Percentiles rank a stretch among this genome's conserved stretches.
phyloP scores from a whole-genome alignment of 2,888 invertebrate genomes.

The Arctia plantaginis region DNA sequence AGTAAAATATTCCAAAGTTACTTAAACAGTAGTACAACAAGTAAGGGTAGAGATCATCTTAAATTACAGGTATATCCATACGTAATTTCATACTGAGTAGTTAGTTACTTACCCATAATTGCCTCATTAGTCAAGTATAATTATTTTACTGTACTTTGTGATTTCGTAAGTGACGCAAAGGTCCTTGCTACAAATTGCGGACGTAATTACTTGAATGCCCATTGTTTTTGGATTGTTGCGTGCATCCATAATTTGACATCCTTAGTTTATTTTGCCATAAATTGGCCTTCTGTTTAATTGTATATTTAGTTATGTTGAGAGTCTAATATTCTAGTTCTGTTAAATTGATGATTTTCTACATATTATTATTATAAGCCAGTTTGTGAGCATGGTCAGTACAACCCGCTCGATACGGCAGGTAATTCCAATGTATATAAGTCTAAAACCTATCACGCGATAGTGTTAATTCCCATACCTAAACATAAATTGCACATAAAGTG shows the following conservation, averaged over 20 bases:
- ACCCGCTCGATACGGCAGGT: too few species aligned
- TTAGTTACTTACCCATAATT: slow-evolving; percentile 16
- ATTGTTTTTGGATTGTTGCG: slow-evolving; percentile 59
- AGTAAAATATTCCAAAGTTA: too few species aligned
- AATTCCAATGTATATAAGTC: too few species aligned
- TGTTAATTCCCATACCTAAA: too few species aligned
- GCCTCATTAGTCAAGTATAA: slow-evolving; percentile 16
- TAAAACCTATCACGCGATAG: too few species aligned
- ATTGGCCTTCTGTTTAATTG: slow-evolving; percentile 50
- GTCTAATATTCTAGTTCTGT: not conserved
- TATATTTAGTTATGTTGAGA: slow-evolving; percentile 20
- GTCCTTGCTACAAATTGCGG: slow-evolving; percentile 48
- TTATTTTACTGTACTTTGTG: slow-evolving; percentile 48
- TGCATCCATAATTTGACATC: slow-evolving; percentile 60
- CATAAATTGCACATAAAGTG: too few species aligned
- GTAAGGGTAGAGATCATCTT: slow-evolving; percentile 16
- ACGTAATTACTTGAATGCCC: slow-evolving; percentile 52
- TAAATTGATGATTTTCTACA: not conserved
- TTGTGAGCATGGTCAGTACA: too few species aligned
- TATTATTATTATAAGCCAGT: not conserved
- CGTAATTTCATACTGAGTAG: slow-evolving; percentile 19
- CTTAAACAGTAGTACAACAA: not conserved
- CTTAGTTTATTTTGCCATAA: slow-evolving; percentile 22
- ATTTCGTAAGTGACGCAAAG: slow-evolving; percentile 43
- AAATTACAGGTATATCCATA: slow-evolving; percentile 13